A percentile compares a stretch with the other conserved stretches of the same genome.
These are phyloP conservation scores for Drosophila koepferae DNA, from an alignment of 2,888 invertebrate species.

Conservation along the genomic window DNA sequence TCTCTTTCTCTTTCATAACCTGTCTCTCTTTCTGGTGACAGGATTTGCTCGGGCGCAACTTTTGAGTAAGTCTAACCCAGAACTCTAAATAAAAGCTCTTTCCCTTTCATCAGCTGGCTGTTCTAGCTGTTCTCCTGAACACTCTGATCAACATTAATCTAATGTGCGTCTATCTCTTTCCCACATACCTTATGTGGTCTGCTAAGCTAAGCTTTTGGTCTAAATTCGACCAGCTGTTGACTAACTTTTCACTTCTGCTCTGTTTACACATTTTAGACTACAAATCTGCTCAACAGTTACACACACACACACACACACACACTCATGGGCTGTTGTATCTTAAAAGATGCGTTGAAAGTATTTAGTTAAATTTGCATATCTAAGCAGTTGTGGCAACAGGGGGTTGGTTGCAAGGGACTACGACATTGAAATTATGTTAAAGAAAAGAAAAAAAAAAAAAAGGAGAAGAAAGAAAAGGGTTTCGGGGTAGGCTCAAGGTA, in stretches of 20 bases:
- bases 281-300: constrained; percentile 9
- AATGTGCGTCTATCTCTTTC: neutral
- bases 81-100: constrained; percentile 6
- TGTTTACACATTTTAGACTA: constrained; percentile 17
- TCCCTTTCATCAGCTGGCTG: neutral
- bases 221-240: constrained; percentile 8
- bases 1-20: constrained; percentile 36
- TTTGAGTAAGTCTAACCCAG: constrained; percentile 32
- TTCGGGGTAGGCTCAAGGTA: constrained; percentile 48
- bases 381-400: constrained; percentile 78
- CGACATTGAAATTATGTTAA: constrained; percentile 7
- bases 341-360: constrained; percentile 78
- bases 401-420: constrained; percentile 54
- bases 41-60: constrained; percentile 38
- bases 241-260: neutral
- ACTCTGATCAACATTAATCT: neutral
- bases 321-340: constrained; percentile 34
- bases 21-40: constrained; percentile 40
- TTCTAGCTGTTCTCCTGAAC: neutral
- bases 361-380: constrained; percentile 78
- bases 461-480: constrained; percentile 17
- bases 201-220: neutral
- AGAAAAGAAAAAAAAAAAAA: constrained; percentile 2
- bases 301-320: constrained; percentile 38
- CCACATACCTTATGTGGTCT: neutral